Conservation (phyloP, 2,113 vertebrate species). For the Ciconia stormi region DNA sequence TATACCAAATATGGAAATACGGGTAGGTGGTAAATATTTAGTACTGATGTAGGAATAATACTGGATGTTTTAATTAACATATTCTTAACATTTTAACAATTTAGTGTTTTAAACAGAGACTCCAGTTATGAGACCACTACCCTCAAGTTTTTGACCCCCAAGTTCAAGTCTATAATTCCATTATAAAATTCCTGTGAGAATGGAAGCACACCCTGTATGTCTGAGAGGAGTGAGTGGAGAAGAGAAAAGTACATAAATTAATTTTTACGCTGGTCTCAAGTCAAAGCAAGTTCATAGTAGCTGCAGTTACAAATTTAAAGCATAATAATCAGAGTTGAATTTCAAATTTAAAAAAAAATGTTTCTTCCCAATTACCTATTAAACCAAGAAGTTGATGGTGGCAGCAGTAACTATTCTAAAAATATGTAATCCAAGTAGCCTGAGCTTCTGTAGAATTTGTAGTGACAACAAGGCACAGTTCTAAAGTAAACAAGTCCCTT, state of each 20-base stretch:
- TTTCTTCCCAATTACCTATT: background rate
- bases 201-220: background rate
- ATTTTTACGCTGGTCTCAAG: background rate
- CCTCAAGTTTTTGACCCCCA: background rate
- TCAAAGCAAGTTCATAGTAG: background rate
- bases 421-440: background rate
- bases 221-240: background rate
- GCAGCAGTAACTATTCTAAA: background rate
- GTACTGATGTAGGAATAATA: background rate
- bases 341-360: background rate
- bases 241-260: background rate
- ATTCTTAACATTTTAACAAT: background rate
- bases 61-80: background rate
- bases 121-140: background rate
- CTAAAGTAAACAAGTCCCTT: background rate
- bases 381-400: background rate
- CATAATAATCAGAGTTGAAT: background rate
- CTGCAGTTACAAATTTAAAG: background rate
- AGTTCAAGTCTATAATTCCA: background rate
- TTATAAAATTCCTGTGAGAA: background rate
- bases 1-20: conserved; percentile 99
- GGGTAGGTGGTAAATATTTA: conserved; percentile 80
- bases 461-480: background rate
- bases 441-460: background rate
- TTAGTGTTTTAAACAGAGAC: background rate